These are phyloP conservation scores for Cyclina sinensis DNA, from an alignment of 1,140 invertebrate genomes.

Conservation along the genomic window DNA sequence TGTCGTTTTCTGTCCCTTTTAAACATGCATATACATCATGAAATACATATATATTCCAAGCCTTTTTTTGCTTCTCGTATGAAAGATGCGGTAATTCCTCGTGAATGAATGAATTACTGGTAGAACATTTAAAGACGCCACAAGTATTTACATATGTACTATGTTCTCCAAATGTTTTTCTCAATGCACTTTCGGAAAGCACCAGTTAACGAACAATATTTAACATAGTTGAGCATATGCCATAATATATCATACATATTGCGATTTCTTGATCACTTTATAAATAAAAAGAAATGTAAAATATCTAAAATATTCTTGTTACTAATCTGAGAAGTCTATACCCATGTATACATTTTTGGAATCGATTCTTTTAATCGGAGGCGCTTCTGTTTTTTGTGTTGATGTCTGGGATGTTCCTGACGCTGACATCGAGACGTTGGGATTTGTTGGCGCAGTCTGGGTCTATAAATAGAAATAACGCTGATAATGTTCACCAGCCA, in stretches of 20 bases:
- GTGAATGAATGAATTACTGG: too few relatives aligned
- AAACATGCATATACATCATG: too few relatives aligned
- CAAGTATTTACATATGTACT: too few relatives aligned
- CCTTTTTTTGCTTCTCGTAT: too few relatives aligned
- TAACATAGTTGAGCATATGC: background rate
- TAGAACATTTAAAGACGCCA: too few relatives aligned
- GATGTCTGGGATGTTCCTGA: background rate
- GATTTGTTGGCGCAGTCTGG: background rate
- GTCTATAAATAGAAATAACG: slow-evolving; percentile 15
- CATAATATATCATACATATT: too few relatives aligned
- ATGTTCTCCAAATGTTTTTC: too few relatives aligned
- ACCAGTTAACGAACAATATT: background rate
- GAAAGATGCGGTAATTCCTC: too few relatives aligned
- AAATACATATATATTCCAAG: too few relatives aligned
- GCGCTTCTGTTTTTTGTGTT: background rate
- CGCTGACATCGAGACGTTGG: background rate
- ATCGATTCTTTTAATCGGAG: background rate
- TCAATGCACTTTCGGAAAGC: too few relatives aligned
- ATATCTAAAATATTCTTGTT: background rate
- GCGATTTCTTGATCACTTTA: background rate
- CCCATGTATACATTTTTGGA: slow-evolving; percentile 21
- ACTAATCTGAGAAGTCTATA: slow-evolving; percentile 22
- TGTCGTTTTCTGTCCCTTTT: too few relatives aligned
- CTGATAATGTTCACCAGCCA: background rate
- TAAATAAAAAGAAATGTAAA: background rate